Percentiles rank a stretch among this genome's conserved stretches.
These are phyloP conservation scores for Actenoides hombroni DNA, from an alignment of 2,113 vertebrate species.

Conservation along the genomic window DNA sequence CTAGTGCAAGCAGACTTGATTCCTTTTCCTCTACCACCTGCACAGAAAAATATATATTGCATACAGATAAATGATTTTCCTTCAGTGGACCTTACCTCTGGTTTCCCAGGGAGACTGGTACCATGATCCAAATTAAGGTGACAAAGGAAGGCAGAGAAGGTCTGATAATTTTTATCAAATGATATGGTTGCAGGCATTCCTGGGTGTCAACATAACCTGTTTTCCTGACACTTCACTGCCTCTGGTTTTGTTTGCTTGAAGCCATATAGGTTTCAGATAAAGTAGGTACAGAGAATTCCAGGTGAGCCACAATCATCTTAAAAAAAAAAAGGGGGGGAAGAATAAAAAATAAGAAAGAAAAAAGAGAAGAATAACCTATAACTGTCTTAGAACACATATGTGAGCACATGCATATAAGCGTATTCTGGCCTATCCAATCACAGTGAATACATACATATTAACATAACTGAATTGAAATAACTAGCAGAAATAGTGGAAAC, in stretches of 20 bases:
- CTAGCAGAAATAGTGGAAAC: not conserved
- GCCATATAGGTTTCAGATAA: not conserved
- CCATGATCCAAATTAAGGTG: not conserved
- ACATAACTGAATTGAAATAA: not conserved
- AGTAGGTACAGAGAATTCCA: not conserved
- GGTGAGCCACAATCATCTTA: rapidly evolving
- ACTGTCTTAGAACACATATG: not conserved
- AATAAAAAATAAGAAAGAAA: not conserved
- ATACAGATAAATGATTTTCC: not conserved
- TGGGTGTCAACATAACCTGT: not conserved
- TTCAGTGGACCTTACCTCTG: not conserved
- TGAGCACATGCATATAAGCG: not conserved
- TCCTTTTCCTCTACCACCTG: not conserved
- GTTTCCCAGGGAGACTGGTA: not conserved
- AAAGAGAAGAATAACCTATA: not conserved
- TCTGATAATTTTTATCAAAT: not conserved
- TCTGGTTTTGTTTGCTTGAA: not conserved
- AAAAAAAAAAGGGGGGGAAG: too few relatives aligned
- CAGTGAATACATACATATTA: not conserved
- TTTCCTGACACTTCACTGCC: not conserved
- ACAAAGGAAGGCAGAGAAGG: not conserved
- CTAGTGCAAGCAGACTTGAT: not conserved
- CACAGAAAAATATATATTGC: not conserved
- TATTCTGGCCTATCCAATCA: not conserved
- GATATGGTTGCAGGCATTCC: not conserved